Conservation (phyloP, 2,888 invertebrate species). For the Polyploca ridens region DNA sequence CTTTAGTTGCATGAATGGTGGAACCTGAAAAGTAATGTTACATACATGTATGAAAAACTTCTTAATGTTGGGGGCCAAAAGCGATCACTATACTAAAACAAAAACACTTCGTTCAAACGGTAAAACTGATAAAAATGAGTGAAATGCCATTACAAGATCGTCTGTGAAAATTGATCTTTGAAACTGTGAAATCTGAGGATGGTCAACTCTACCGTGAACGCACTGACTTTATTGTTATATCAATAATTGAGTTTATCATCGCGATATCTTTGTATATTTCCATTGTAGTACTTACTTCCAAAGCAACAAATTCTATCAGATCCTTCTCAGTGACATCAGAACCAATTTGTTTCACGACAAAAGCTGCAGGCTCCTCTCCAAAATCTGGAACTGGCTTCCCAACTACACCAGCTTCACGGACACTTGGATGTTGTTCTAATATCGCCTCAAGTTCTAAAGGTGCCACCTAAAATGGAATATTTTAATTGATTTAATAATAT, state of each 20-base stretch:
- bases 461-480: slow-evolving; percentile 79
- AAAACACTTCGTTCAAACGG: too few species aligned
- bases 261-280: background rate
- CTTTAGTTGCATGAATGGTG: slow-evolving; percentile 86
- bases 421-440: slow-evolving; percentile 87
- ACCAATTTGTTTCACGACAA: slow-evolving; percentile 86
- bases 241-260: too few species aligned
- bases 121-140: too few species aligned
- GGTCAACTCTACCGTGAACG: too few species aligned
- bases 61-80: too few species aligned
- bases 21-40: slow-evolving; percentile 53
- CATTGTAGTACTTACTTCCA: slow-evolving; percentile 45
- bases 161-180: too few species aligned
- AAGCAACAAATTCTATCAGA: slow-evolving; percentile 80
- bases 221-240: too few species aligned
- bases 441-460: slow-evolving; percentile 93
- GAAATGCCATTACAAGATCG: too few species aligned
- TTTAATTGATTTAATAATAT: background rate
- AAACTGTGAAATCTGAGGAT: too few species aligned
- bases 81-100: too few species aligned
- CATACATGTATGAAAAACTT: background rate
- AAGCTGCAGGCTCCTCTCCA: slow-evolving; percentile 90
- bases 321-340: slow-evolving; percentile 81
- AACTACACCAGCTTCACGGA: slow-evolving; percentile 91
- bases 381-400: slow-evolving; percentile 87